Base-by-base conservation (phyloP, 1,140 invertebrate genomes). In the Carcinoscorpius rotundicauda region DNA sequence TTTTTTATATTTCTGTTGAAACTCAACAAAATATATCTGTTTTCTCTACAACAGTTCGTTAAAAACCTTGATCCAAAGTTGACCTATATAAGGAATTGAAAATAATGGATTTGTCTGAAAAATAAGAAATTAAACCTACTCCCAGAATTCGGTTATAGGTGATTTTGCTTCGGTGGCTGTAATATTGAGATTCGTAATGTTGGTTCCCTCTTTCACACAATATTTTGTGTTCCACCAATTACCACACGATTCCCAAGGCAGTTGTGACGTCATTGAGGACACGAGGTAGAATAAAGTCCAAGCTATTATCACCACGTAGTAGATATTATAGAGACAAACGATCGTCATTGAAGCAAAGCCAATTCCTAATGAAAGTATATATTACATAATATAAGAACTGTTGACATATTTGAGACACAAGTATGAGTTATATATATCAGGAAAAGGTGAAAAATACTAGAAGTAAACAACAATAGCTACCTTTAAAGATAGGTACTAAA, bases 281-380 rank as follows among this genome's bases (percentile, higher is more conserved):
- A 93, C 91, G 73, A 97, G 87, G 76, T 95, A 97, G 77, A 91
- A 93, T 67, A 96, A 84, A 10, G 88, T 85, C 83, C 93, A 96
- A 8, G 91, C 88, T 74, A 97, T 91, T 74, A 98, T 93, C 61
- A 97, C 89, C 76, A 91, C 94, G 76, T 96, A 96, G 76, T 97
- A 97, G 9, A 92, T 93, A 71, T 94, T 97, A 82, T 98, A 91
- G 93, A 95, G 97, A 72, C 92, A 95, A 0, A 96, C 95, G 58
- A 76, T 72, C 3, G 71, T 64, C 66, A 75, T 72, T 4, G 75
- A 73, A 5, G 75, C 69, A 51, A 71, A 73, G 48, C 75, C 75
- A 5, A 73, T 66, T 6, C 75, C 73, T 74, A 55, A 4, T 61
- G 62, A 57, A 61, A 29, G 29, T 29, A 29, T 29, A 29, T 0